A percentile compares a stretch with the other conserved stretches of the same genome.
Conservation (phyloP, 2,797 vertebrate species). For the Semaprochilodus insignis region DNA sequence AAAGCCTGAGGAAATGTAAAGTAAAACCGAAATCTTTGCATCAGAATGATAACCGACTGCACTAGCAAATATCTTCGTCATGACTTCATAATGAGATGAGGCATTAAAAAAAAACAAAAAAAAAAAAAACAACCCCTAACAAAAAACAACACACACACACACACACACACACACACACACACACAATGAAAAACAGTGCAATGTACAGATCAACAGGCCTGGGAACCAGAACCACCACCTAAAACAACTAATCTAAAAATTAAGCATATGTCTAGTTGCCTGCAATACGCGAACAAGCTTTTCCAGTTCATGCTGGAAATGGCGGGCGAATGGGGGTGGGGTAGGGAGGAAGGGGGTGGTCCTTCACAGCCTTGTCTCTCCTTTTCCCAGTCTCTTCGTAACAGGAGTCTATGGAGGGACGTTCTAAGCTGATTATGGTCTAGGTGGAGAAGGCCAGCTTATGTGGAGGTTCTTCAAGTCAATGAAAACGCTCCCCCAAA, state of each 20-base stretch:
- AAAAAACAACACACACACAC: not conserved
- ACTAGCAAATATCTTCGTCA: not conserved
- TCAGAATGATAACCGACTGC: not conserved
- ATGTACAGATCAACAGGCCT: not conserved
- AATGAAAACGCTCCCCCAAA: conserved; percentile 48
- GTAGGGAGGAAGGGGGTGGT: conserved; percentile 43
- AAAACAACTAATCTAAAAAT: not conserved
- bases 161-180: too few relatives aligned
- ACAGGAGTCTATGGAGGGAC: conserved; percentile 44
- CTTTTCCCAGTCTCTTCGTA: conserved; percentile 45
- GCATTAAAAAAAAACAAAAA: too few relatives aligned
- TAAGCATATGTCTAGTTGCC: not conserved
- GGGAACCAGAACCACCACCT: too few relatives aligned
- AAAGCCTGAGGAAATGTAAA: not conserved
- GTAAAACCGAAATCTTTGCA: not conserved
- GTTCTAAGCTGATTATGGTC: conserved; percentile 49
- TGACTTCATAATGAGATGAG: not conserved
- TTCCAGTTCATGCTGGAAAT: conserved; percentile 45
- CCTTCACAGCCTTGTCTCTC: conserved; percentile 31
- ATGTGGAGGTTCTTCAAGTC: conserved; percentile 40
- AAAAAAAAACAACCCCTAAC: too few relatives aligned
- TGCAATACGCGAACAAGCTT: conserved; percentile 30
- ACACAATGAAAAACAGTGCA: too few relatives aligned
- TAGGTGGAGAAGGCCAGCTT: conserved; percentile 36
- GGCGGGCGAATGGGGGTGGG: conserved; percentile 39